These are phyloP conservation scores for Hylaeus anthracinus DNA, from an alignment of 1,140 invertebrate species.

Conservation along the genomic window DNA sequence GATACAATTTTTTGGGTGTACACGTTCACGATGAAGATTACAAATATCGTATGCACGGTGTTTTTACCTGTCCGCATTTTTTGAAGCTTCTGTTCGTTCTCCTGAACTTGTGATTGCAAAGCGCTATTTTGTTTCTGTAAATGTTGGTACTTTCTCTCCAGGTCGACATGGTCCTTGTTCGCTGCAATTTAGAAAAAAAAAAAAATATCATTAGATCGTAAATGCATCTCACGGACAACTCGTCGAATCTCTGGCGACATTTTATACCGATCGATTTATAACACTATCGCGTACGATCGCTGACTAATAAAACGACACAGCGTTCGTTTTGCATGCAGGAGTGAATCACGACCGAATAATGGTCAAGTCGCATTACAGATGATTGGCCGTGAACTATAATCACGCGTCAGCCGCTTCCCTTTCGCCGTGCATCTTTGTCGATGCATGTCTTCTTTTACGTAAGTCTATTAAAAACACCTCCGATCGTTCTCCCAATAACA, in stretches of 20 bases:
- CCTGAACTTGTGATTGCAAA: constrained; percentile 82
- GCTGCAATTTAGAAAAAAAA: constrained; percentile 75
- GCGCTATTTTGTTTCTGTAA: constrained; percentile 82
- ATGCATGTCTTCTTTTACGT: constrained; percentile 24
- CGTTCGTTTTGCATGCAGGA: constrained; percentile 55
- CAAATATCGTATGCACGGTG: too few species aligned
- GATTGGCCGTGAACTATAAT: constrained; percentile 58
- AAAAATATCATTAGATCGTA: background rate
- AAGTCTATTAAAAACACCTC: constrained; percentile 1
- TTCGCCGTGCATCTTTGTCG: constrained; percentile 10
- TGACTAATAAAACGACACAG: constrained; percentile 60
- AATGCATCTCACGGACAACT: background rate
- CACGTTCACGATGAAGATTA: too few species aligned
- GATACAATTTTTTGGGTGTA: background rate
- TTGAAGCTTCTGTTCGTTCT: constrained; percentile 83
- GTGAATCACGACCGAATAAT: constrained; percentile 64
- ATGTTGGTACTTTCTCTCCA: constrained; percentile 83
- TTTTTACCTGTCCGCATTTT: constrained; percentile 81
- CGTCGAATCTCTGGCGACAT: constrained; percentile 4
- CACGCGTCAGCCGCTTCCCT: constrained; percentile 40
- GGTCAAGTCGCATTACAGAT: constrained; percentile 28
- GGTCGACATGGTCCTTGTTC: constrained; percentile 82
- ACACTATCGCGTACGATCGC: constrained; percentile 39
- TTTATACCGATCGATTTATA: constrained; percentile 51
- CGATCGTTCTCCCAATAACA: background rate